Percentiles rank a stretch among this genome's conserved stretches.
phyloP scores from a whole-genome alignment of 2,113 vertebrate genomes.

The Spermophilus dauricus region DNA sequence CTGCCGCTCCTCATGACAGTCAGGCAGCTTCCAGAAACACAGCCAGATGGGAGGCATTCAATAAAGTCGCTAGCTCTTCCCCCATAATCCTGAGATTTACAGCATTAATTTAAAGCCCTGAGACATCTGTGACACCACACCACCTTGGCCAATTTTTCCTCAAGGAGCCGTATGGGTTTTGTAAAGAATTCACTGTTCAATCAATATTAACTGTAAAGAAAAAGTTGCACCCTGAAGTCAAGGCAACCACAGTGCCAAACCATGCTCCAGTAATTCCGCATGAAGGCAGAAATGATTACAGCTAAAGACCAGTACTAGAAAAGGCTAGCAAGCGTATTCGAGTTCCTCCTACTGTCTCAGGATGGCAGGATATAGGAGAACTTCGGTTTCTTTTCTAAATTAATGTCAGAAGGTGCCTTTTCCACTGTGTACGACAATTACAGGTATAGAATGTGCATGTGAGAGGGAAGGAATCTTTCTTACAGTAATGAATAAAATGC shows the following conservation, averaged over 20 bases:
- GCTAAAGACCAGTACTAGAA: background rate
- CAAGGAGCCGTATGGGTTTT: conserved; percentile 80
- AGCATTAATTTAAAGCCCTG: conserved; percentile 83
- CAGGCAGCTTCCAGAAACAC: conserved; percentile 54
- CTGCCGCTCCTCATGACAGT: conserved; percentile 22
- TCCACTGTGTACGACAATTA: background rate
- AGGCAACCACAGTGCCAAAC: conserved; percentile 56
- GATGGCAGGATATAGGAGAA: background rate
- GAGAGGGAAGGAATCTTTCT: background rate
- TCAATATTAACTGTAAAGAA: conserved; percentile 83
- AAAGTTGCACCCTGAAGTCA: conserved; percentile 76
- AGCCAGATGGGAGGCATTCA: conserved; percentile 77
- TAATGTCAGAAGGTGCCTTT: conserved; percentile 67
- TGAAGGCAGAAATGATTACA: conserved; percentile 23
- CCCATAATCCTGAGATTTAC: conserved; percentile 83
- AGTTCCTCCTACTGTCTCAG: background rate
- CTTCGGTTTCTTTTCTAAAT: background rate
- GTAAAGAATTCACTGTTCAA: conserved; percentile 77
- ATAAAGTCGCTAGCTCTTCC: conserved; percentile 72
- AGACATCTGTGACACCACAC: conserved; percentile 81
- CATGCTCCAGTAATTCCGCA: conserved; percentile 30
- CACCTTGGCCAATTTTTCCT: conserved; percentile 82
- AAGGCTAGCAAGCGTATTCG: background rate
- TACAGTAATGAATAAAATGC: background rate
- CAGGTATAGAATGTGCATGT: background rate